Evolutionary conservation across 92 coral and sea anemone species (phyloP).

Genomic region (Umimayanthus kanabou): DNA sequence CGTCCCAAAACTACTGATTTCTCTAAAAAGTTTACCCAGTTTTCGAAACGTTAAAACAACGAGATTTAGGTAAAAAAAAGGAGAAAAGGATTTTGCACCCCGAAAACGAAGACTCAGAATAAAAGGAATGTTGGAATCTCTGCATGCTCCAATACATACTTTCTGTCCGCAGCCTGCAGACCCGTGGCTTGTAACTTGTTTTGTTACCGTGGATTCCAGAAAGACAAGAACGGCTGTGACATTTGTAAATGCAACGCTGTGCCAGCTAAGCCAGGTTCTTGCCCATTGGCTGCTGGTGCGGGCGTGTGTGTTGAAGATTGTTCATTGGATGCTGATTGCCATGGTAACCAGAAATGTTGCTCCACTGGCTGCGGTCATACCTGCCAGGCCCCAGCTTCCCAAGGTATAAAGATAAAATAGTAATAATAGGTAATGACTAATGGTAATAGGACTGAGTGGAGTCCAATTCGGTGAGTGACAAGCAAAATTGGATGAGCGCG

Average conservation of each 20-base stretch:
- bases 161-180: slow-evolving; percentile 58
- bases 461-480: no score
- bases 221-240: slow-evolving; percentile 84
- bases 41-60: no score
- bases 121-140: no score
- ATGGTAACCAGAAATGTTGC: slow-evolving; percentile 85
- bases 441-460: no score
- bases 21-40: no score
- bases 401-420: slow-evolving; percentile 44
- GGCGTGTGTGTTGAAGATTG: slow-evolving; percentile 58
- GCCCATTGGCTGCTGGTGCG: slow-evolving; percentile 60
- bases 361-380: slow-evolving; percentile 72
- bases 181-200: slow-evolving; percentile 85
- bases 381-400: slow-evolving; percentile 66
- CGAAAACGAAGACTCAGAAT: no score
- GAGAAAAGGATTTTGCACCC: no score
- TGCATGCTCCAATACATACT: neutral
- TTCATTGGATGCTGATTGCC: slow-evolving; percentile 70
- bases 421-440: no score
- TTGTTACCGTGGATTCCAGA: slow-evolving; percentile 78
- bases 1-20: no score
- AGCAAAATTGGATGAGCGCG: no score
- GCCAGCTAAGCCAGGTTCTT: slow-evolving; percentile 82
- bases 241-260: slow-evolving; percentile 68
- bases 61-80: no score